phyloP scores from a whole-genome alignment of 2,888 invertebrate species.

The Trachelus iudaicus region DNA sequence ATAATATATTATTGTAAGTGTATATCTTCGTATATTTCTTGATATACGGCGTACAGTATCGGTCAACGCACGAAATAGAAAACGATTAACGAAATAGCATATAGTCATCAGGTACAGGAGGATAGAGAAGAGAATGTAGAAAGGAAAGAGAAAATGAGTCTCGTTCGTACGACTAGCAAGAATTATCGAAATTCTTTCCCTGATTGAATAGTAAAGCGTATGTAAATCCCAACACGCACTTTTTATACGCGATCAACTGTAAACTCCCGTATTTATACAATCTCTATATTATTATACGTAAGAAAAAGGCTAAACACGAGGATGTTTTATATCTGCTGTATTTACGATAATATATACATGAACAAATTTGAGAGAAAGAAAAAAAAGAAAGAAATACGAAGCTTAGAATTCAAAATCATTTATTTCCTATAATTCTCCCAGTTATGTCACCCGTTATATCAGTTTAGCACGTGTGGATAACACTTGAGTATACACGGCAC shows the following conservation, averaged over 20 bases:
- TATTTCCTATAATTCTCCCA: background rate
- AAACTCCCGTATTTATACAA: constrained; percentile 47
- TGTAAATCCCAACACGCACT: constrained; percentile 15
- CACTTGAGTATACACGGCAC: background rate
- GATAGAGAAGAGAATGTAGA: background rate
- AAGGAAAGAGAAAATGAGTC: background rate
- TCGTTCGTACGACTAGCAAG: too few relatives aligned
- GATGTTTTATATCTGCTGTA: constrained; percentile 59
- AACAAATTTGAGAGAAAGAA: constrained; percentile 4
- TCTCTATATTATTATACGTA: constrained; percentile 46
- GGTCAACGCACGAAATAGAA: too few relatives aligned
- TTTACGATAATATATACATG: constrained; percentile 57
- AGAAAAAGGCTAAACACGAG: constrained; percentile 34
- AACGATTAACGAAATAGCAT: too few relatives aligned
- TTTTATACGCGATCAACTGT: constrained; percentile 48
- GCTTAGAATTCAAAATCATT: too few relatives aligned
- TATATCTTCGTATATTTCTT: too few relatives aligned
- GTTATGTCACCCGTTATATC: background rate
- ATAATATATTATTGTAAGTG: too few relatives aligned
- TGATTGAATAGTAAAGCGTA: too few relatives aligned
- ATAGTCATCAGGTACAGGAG: too few relatives aligned
- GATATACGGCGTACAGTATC: too few relatives aligned
- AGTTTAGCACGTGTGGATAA: background rate
- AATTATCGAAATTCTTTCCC: too few relatives aligned
- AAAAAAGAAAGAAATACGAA: background rate